Evolutionary conservation across 2,113 vertebrate species (phyloP), one percentile per base, ranked within the genome.

Genomic region (Ia io): DNA sequence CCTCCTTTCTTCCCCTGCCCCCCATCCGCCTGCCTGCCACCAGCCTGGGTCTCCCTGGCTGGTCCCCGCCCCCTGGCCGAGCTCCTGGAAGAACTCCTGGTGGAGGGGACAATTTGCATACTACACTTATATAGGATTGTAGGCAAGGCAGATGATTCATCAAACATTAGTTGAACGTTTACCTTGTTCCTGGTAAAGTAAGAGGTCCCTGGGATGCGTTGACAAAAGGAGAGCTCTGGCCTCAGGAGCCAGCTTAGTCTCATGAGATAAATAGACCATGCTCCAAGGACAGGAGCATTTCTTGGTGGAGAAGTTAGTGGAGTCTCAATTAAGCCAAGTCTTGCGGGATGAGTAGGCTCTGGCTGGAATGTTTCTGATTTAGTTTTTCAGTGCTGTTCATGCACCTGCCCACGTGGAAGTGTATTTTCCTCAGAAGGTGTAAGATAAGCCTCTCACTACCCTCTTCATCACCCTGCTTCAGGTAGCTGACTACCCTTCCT

Each of bases 151-250:
- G 40, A 37, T 63, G 90, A 42, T 49, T 92, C 77, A 67, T 88
- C 84, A 92, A 40, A 71, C 73, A 53, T 94, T 95, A 84, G 44
- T 47, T 89, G n/a, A 61, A 35, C 84, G 28, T 94, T 93, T 94
- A 51, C 44, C 7, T 67, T 93, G 69, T 22, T 87, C 61, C 49
- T 76, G 56, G 59, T 32, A 91, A 89, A 92, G 7, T 92, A 87
- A 88, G 85, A 79, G 9, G n/a, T 91, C 86, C 28, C 51, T 67
- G 25, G 78, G 35, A 59, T 76, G 1, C 47, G 28, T 35, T 88
- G 23, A 37, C 79, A 47, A 56, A 84, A 93, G 70, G 53, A 37
- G 88, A 78, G 47, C 30, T 20, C 25, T 86, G 42, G 9, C 42
- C 35, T 96, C 63, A 84, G 59, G 80, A 91, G 40, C 44, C 56